Conservation (phyloP, 2,888 invertebrate genomes). For the Euplagia quadripunctaria region DNA sequence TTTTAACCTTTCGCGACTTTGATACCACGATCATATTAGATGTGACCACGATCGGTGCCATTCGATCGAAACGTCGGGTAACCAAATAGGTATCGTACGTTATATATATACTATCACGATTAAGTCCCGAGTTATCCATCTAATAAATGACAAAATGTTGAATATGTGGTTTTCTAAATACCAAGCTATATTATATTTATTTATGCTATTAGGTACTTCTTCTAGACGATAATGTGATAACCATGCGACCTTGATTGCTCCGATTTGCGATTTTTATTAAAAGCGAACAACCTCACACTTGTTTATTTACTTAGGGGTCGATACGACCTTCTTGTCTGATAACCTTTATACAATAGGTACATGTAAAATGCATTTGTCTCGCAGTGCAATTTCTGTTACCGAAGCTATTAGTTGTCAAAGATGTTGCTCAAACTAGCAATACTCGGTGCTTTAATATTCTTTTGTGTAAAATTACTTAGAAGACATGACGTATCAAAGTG, state of each 20-base stretch:
- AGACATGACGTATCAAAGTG: slow-evolving; percentile 51
- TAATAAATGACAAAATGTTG: too few species aligned
- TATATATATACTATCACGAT: too few species aligned
- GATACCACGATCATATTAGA: too few species aligned
- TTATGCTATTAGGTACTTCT: slow-evolving; percentile 18
- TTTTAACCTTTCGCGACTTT: too few species aligned
- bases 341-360: slow-evolving; percentile 32
- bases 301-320: slow-evolving; percentile 52
- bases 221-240: slow-evolving; percentile 27
- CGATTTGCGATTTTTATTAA: slow-evolving; percentile 50
- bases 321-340: slow-evolving; percentile 40
- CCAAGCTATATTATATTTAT: background rate
- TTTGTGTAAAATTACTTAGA: slow-evolving; percentile 74
- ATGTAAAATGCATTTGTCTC: slow-evolving; percentile 25
- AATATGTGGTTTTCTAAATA: too few species aligned
- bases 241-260: slow-evolving; percentile 44
- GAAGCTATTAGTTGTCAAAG: slow-evolving; percentile 50
- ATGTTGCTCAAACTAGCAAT: slow-evolving; percentile 80
- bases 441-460: slow-evolving; percentile 74
- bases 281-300: slow-evolving; percentile 58
- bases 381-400: slow-evolving; percentile 58
- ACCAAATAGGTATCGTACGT: too few species aligned
- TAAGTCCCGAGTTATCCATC: too few species aligned
- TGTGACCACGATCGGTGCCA: too few species aligned
- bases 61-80: too few species aligned